Base-by-base conservation (phyloP, 2,888 invertebrate genomes). In the Agrypnus murinus region DNA sequence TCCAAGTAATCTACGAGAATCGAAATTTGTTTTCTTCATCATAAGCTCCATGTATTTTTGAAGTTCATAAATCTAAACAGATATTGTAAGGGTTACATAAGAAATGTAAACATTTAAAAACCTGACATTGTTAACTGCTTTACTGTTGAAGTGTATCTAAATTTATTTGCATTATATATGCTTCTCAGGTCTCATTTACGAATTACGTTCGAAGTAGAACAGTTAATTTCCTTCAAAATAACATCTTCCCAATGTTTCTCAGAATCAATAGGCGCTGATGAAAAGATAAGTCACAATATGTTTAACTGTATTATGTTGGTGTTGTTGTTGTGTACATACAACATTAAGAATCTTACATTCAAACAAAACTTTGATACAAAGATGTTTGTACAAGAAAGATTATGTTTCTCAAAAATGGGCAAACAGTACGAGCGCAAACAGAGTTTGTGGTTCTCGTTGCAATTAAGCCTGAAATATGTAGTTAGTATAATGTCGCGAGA, bases 151-250 rank as follows among this genome's bases (percentile, higher is more conserved):
- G 6, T 4, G 19, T 8, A 25, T 48, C 48, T 19, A 17, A 43
- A 43, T 43, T 40, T 40, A 40, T 40, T 43, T 15, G 43, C 43
- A 2, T 14, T 43, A 25, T 25, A 43, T 7, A 53, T 34, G 53
- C 7, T 45, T 45, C n/a, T 50, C n/a, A n/a, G n/a, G n/a, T n/a
- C n/a, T 32, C 25, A 6, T 50, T 50, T 31, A 17, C 17, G 46
- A 48, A 48, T 48, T 48, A 48, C 9, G 32, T 7, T 53, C 32
- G 10, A 46, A 19, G 17, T 31, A 31, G 53, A 53, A 34, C 34
- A 32, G 53, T 53, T 53, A 53, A 53, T 53, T 53, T 53, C 31
- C 53, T 25, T 32, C 14, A 53, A 34, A 53, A 46, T 46, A 46
- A 15, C 43, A 15, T 46, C 46, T 46, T 46, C 46, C 6, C 53